phyloP scores from a whole-genome alignment of 2,113 vertebrate genomes.

The Embiotoca jacksoni region DNA sequence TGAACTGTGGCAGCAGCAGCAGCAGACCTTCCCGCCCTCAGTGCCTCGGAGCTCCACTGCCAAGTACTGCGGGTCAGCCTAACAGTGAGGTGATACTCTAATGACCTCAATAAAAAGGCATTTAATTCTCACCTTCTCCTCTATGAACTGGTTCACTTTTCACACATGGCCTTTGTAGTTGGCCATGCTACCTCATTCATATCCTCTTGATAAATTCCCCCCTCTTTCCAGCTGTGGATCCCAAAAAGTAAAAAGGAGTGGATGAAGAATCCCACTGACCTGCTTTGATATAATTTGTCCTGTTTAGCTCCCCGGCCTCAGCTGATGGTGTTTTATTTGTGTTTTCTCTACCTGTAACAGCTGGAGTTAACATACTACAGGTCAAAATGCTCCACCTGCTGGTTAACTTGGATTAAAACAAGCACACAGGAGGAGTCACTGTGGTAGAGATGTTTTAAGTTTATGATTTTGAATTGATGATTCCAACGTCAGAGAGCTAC shows the following conservation, averaged over 20 bases:
- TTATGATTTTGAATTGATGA: neutral
- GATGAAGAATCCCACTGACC: slow-evolving; percentile 26
- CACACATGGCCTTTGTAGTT: slow-evolving; percentile 74
- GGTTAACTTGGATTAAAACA: slow-evolving; percentile 51
- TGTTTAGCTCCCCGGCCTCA: neutral
- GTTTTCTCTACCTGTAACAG: neutral
- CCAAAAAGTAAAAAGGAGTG: slow-evolving; percentile 29
- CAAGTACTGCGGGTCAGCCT: slow-evolving; percentile 69
- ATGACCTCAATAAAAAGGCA: slow-evolving; percentile 80
- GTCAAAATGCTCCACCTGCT: slow-evolving; percentile 68
- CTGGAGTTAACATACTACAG: neutral
- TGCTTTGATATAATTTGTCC: slow-evolving; percentile 69
- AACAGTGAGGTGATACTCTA: slow-evolving; percentile 77
- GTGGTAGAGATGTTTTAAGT: slow-evolving; percentile 20
- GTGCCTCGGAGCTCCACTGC: slow-evolving; percentile 66
- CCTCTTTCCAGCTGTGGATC: slow-evolving; percentile 38
- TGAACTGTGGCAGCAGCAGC: slow-evolving; percentile 21
- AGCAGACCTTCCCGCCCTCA: slow-evolving; percentile 33
- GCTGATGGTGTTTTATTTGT: too few relatives aligned
- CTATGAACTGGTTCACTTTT: slow-evolving; percentile 68
- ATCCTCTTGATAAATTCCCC: slow-evolving; percentile 72
- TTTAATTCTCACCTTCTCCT: slow-evolving; percentile 77
- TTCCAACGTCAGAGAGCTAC: slow-evolving; percentile 18
- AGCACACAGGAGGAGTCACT: slow-evolving; percentile 12
- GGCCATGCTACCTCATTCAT: slow-evolving; percentile 63